Evolutionary conservation across 2,888 invertebrate species (phyloP).

Genomic region (Muschampia plurimacula): DNA sequence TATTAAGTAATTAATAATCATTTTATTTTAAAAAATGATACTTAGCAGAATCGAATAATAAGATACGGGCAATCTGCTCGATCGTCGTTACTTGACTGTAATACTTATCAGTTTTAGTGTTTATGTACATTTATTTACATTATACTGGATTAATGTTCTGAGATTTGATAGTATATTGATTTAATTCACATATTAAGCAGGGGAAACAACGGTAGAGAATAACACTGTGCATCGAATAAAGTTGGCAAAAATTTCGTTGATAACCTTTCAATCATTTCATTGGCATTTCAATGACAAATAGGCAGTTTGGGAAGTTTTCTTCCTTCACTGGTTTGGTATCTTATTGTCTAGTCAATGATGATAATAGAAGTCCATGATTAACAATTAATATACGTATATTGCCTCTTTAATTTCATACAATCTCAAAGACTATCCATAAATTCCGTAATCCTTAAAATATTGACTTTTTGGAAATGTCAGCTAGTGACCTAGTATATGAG

Average conservation of each 20-base stretch:
- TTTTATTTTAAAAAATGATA: not conserved
- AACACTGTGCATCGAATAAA: not conserved
- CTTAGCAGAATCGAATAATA: not conserved
- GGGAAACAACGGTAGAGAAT: not conserved
- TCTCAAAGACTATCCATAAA: too few species aligned
- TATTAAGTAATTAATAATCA: slow-evolving; percentile 22
- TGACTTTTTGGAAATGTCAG: too few species aligned
- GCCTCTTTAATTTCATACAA: too few species aligned
- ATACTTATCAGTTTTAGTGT: not conserved
- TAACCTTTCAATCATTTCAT: not conserved
- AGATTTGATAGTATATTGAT: not conserved
- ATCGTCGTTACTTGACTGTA: not conserved
- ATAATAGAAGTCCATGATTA: too few species aligned
- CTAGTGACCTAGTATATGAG: too few species aligned
- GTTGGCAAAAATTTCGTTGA: not conserved
- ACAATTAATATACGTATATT: too few species aligned
- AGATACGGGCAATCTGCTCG: not conserved
- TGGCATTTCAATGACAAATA: too few species aligned
- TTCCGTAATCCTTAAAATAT: too few species aligned
- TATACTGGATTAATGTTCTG: too few species aligned
- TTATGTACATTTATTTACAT: not conserved
- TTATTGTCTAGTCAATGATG: too few species aligned
- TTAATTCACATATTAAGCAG: not conserved
- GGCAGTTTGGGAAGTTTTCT: too few species aligned
- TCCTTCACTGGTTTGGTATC: too few species aligned